phyloP scores from a whole-genome alignment of 1,140 invertebrate genomes.

The Cydia strobilella region DNA sequence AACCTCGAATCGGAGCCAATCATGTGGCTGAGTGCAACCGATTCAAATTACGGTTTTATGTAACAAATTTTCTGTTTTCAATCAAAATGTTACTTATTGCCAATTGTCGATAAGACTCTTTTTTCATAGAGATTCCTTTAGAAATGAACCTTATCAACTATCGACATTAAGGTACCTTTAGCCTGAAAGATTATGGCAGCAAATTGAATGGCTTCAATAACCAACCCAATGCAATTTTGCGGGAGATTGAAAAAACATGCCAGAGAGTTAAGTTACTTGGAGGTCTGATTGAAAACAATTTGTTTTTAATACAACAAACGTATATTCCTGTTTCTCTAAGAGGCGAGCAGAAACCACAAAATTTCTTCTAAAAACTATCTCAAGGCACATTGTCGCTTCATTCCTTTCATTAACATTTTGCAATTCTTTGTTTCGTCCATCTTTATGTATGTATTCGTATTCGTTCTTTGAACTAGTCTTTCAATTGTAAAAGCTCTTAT shows the following conservation, averaged over 20 bases:
- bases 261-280: conserved; percentile 7
- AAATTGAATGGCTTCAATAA: conserved; percentile 9
- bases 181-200: conserved; percentile 1
- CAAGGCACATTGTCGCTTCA: no score
- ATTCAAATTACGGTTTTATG: neutral
- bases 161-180: neutral
- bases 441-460: no score
- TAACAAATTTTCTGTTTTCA: neutral
- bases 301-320: neutral
- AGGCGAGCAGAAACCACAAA: no score
- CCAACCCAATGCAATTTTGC: conserved; percentile 11
- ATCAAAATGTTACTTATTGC: neutral
- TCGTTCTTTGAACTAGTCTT: no score
- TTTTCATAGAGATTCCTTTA: neutral
- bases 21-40: neutral
- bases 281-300: neutral
- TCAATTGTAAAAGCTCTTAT: no score
- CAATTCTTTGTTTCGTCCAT: no score
- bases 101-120: neutral
- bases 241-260: conserved; percentile 6
- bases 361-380: no score
- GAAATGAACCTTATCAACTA: neutral
- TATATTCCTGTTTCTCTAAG: neutral
- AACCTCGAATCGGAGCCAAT: conserved; percentile 6
- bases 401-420: no score